These are phyloP conservation scores for Borostomias antarcticus DNA, from an alignment of 2,797 vertebrate species.

Conservation along the genomic window DNA sequence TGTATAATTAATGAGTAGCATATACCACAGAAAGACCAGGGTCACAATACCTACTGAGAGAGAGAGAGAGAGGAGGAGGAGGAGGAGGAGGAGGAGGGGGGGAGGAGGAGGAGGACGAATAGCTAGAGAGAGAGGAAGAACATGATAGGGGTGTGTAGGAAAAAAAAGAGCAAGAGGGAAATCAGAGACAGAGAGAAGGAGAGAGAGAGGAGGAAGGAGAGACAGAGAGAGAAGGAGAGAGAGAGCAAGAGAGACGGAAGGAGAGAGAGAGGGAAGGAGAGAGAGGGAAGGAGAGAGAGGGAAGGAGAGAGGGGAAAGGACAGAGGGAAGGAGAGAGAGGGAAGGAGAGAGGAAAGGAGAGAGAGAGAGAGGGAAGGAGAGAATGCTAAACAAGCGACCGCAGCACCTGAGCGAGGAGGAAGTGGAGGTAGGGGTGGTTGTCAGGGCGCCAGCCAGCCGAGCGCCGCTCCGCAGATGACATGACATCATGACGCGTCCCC, in stretches of 20 bases:
- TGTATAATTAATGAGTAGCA: constrained; percentile 46
- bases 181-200: not conserved
- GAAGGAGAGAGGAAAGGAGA: not conserved
- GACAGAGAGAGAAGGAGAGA: too few species aligned
- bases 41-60: not conserved
- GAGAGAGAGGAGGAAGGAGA: not conserved
- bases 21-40: constrained; percentile 15
- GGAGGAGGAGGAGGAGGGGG: not conserved
- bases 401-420: not conserved
- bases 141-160: not conserved
- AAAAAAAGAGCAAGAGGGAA: not conserved
- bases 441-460: too few species aligned
- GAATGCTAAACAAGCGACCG: not conserved
- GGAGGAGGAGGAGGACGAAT: not conserved
- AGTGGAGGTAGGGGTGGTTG: not conserved
- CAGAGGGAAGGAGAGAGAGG: not conserved
- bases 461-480: too few species aligned
- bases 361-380: not conserved
- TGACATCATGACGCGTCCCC: too few species aligned
- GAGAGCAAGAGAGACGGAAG: not conserved
- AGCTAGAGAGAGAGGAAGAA: not conserved
- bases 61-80: not conserved
- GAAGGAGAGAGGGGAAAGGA: not conserved
- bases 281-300: not conserved
- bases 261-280: not conserved